Evolutionary conservation across 2,113 vertebrate species (phyloP).

Genomic region (Lota lota): DNA sequence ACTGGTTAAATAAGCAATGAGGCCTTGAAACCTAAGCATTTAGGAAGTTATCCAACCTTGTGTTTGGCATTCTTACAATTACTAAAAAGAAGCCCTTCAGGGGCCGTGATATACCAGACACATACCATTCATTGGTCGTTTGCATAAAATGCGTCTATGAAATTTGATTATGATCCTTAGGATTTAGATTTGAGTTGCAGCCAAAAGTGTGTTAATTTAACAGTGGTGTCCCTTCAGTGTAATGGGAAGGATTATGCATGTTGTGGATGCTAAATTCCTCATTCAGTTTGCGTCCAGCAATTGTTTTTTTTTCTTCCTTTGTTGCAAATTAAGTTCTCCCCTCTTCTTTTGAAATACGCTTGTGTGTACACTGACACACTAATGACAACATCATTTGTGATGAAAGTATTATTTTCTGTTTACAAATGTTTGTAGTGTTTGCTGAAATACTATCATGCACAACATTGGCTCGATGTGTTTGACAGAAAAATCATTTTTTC

Average conservation of each 20-base stretch:
- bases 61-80: constrained; percentile 24
- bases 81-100: constrained; percentile 40
- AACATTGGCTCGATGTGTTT: constrained; percentile 20
- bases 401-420: constrained; percentile 19
- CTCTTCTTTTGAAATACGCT: constrained; percentile 13
- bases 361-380: constrained; percentile 21
- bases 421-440: neutral
- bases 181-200: constrained; percentile 36
- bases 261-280: constrained; percentile 44
- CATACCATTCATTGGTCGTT: constrained; percentile 13
- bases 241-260: constrained; percentile 65
- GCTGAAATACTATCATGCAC: neutral
- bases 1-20: constrained; percentile 70
- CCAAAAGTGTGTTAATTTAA: constrained; percentile 42
- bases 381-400: constrained; percentile 24
- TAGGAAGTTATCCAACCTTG: constrained; percentile 49
- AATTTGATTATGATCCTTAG: constrained; percentile 40
- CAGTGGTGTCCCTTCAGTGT: constrained; percentile 51
- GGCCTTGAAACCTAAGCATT: constrained; percentile 59
- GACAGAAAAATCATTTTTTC: neutral
- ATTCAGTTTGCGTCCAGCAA: constrained; percentile 55
- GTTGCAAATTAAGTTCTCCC: constrained; percentile 62
- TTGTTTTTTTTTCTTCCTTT: constrained; percentile 51
- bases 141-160: constrained; percentile 23
- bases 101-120: constrained; percentile 28